Evolutionary conservation across 2,888 invertebrate genomes (phyloP), one percentile per base, ranked within the genome.

Genomic region (Deroplatys truncata): DNA sequence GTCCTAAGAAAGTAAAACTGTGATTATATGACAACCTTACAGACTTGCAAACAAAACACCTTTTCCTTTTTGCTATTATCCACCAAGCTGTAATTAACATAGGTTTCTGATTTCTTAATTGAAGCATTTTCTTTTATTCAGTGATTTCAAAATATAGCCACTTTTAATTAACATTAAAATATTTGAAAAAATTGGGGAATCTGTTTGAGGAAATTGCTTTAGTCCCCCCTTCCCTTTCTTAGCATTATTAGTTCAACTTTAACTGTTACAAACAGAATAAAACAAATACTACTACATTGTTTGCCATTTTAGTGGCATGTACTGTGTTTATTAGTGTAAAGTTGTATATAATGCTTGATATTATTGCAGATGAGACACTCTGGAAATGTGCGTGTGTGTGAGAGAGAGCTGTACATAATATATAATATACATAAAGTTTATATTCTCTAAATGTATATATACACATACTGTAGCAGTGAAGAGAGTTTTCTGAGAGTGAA

Each of bases 401-500:
- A 28, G 25, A n/a, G 15, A 85, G 43, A 85, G 43, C 28, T 85
- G 85, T 85, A 85, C 43, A 85, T 85, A n/a, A n/a, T n/a, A 85
- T 10, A 85, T 85, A 35, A 43, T 85, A 85, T 85, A 85, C 85
- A 49, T 85, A 85, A 56, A 85, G 43, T 85, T 85, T 85, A 85
- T 85, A 85, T 85, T 28, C 85, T 43, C 85, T 85, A 85, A 49
- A 85, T 85, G 85, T 85, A 85, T 85, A 85, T 85, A 85, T 56
- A 85, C 56, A 16, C 15, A 43, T 28, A 28, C n/a, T 25, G 2
- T 56, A 56, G 85, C 43, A 85, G 85, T 28, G 56, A 49, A 85
- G 85, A 49, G n/a, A 16, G 56, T 35, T 35, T 85, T 43, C 29
- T 84, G 29, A 28, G 15, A 84, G 29, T 28, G 29, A 84, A 84